These are phyloP conservation scores for Lochmaea capreae DNA, from an alignment of 2,888 invertebrate species.

Conservation along the genomic window DNA sequence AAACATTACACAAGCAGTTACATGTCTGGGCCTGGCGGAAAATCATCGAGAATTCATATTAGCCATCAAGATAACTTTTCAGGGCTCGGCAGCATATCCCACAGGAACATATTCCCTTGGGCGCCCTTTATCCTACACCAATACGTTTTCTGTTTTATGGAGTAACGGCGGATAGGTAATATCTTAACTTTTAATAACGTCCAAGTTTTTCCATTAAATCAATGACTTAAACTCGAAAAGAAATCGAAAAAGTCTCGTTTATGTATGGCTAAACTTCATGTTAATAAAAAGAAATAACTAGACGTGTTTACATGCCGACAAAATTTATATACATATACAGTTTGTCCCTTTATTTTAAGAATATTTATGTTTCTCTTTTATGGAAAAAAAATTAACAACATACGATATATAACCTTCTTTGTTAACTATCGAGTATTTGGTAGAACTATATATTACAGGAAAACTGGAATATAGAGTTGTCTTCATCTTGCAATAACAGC, in stretches of 20 bases:
- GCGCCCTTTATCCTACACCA: conserved; percentile 44
- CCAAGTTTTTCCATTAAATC: conserved; percentile 63
- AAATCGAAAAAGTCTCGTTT: conserved; percentile 43
- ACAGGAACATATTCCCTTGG: conserved; percentile 26
- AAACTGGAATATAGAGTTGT: too few species aligned
- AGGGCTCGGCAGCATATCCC: conserved; percentile 26
- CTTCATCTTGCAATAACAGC: too few species aligned
- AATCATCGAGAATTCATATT: conserved; percentile 37
- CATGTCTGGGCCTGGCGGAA: conserved; percentile 21
- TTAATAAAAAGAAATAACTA: conserved; percentile 43
- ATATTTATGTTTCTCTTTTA: too few species aligned
- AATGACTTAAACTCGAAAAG: conserved; percentile 55
- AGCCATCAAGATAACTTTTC: conserved; percentile 35
- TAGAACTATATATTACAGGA: too few species aligned
- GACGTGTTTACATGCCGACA: conserved; percentile 46
- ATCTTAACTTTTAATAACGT: conserved; percentile 62
- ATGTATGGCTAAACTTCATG: conserved; percentile 36
- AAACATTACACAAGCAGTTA: conserved; percentile 31
- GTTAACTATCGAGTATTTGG: too few species aligned
- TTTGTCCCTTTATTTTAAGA: conserved; percentile 12
- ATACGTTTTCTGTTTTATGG: conserved; percentile 59
- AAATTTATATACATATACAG: conserved; percentile 27
- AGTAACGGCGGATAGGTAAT: conserved; percentile 56
- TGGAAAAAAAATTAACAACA: too few species aligned
- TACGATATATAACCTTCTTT: too few species aligned